phyloP scores from a whole-genome alignment of 2,888 invertebrate genomes.

The Tricholauxania praeusta region DNA sequence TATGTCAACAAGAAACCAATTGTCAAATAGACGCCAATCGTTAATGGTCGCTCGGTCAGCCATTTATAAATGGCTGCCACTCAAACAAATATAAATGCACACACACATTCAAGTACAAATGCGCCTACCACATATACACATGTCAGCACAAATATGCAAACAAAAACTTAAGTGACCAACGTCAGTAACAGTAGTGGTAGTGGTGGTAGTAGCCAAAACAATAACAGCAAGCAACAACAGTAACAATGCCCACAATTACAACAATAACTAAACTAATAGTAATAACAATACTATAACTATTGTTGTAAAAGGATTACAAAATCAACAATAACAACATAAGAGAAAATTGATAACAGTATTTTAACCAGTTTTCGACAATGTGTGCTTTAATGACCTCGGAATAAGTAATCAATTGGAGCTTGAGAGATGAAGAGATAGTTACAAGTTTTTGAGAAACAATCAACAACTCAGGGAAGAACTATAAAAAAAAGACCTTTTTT shows the following conservation, averaged over 20 bases:
- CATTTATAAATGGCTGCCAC: slow-evolving; percentile 23
- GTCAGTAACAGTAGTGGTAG: no score
- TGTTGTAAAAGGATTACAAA: slow-evolving; percentile 12
- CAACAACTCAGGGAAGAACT: no score
- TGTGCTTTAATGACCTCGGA: no score
- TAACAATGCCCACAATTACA: background rate
- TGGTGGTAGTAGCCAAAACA: no score
- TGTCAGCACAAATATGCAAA: slow-evolving; percentile 12
- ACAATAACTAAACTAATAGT: background rate
- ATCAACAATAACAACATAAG: slow-evolving; percentile 33
- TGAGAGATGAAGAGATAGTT: no score
- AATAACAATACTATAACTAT: slow-evolving; percentile 42
- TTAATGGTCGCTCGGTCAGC: slow-evolving; percentile 40
- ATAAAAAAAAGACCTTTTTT: no score
- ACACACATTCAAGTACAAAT: no score
- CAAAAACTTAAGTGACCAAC: slow-evolving; percentile 29
- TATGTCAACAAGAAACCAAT: slow-evolving; percentile 44
- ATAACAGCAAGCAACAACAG: background rate
- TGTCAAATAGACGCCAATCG: slow-evolving; percentile 38
- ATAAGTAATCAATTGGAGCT: no score
- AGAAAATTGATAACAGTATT: background rate
- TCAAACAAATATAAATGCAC: slow-evolving; percentile 16
- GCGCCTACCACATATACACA: no score
- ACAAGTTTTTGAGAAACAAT: no score
- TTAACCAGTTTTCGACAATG: no score